Evolutionary conservation across 2,113 vertebrate genomes (phyloP).

Genomic region (Clarias batrachus): DNA sequence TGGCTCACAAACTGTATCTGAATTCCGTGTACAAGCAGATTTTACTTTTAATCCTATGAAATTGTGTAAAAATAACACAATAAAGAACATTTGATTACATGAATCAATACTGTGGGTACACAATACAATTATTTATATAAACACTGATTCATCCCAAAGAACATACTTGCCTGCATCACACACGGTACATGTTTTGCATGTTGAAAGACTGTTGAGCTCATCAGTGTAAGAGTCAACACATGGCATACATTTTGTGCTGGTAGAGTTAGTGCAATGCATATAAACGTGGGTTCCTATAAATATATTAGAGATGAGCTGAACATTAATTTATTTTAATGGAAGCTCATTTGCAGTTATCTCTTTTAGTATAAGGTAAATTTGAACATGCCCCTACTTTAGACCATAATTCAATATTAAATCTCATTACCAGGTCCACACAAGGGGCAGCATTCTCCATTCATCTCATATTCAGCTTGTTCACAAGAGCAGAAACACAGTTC

Average conservation of each 20-base stretch:
- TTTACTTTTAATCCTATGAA: slow-evolving; percentile 31
- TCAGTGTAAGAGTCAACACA: slow-evolving; percentile 38
- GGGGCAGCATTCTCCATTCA: slow-evolving; percentile 33
- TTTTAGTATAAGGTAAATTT: not conserved
- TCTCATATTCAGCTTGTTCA: slow-evolving; percentile 40
- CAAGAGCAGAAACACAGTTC: slow-evolving; percentile 7
- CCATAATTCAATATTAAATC: not conserved
- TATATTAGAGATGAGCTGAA: not conserved
- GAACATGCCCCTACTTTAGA: not conserved
- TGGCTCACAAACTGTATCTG: slow-evolving; percentile 50
- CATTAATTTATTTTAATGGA: not conserved
- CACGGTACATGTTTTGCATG: slow-evolving; percentile 34
- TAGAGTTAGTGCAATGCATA: slow-evolving; percentile 41
- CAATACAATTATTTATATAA: not conserved
- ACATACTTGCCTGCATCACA: slow-evolving; percentile 44
- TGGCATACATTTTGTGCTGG: slow-evolving; percentile 37
- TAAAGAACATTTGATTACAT: not conserved
- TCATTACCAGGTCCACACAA: slow-evolving; percentile 29
- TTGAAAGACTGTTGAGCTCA: slow-evolving; percentile 21
- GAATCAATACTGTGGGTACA: not conserved
- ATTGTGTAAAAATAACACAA: not conserved
- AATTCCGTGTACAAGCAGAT: slow-evolving; percentile 31
- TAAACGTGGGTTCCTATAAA: slow-evolving; percentile 31
- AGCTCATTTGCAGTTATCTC: not conserved
- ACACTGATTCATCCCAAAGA: not conserved